Evolutionary conservation across 2,113 vertebrate species (phyloP).

Genomic region (Nicator chloris): DNA sequence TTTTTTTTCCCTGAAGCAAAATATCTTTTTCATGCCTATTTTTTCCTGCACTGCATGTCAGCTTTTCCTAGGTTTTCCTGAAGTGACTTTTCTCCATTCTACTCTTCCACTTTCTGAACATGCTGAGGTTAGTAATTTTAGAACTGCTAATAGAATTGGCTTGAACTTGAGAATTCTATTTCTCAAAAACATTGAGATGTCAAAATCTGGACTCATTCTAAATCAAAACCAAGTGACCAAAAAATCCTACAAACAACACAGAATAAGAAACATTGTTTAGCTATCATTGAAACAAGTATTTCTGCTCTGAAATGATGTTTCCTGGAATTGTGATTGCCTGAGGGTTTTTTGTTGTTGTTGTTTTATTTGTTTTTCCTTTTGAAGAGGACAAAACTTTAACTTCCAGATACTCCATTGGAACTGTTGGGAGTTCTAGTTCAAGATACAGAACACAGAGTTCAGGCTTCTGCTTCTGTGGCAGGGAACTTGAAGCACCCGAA

Average conservation of each 20-base stretch:
- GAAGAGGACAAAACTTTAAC: background rate
- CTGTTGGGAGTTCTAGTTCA: background rate
- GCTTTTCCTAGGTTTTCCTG: background rate
- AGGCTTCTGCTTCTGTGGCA: background rate
- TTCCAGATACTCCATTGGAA: background rate
- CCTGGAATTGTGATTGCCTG: background rate
- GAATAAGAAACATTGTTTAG: background rate
- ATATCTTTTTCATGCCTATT: background rate
- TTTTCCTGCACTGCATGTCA: background rate
- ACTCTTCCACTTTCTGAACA: background rate
- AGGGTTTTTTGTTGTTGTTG: too few species aligned
- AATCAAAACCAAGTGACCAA: background rate
- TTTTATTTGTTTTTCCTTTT: background rate
- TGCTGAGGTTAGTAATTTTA: background rate
- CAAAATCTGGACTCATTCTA: background rate
- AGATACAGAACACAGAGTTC: background rate
- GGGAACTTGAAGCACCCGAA: background rate
- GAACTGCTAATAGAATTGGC: background rate
- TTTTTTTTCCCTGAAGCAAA: background rate
- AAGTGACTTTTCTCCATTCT: background rate
- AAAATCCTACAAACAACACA: background rate
- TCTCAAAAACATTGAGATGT: background rate
- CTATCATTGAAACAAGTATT: background rate
- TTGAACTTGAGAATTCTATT: background rate
- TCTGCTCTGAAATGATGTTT: background rate